Evolutionary conservation across 2,113 vertebrate species (phyloP).

Genomic region (Oreotrochilus melanogaster): DNA sequence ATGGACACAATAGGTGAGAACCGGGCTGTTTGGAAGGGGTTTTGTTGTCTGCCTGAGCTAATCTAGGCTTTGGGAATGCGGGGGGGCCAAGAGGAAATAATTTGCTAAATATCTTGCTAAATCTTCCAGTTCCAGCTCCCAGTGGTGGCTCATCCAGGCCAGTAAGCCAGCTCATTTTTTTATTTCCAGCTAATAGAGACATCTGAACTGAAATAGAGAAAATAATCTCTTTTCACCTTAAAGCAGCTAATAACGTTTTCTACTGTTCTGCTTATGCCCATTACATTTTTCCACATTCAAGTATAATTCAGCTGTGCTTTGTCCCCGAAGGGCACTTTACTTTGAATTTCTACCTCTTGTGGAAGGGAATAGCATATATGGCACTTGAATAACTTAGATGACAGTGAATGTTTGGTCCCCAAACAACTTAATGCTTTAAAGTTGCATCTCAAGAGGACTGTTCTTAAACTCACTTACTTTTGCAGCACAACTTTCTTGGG

Average conservation of each 20-base stretch:
- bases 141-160: neutral
- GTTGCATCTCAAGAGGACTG: neutral
- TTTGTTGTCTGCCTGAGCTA: neutral
- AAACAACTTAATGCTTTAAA: neutral
- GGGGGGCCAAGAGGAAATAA: neutral
- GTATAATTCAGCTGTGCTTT: neutral
- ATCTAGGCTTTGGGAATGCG: neutral
- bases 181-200: neutral
- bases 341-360: neutral
- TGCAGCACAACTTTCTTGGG: constrained; percentile 43
- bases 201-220: neutral
- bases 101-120: neutral
- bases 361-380: neutral
- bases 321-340: neutral
- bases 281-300: neutral
- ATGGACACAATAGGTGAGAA: constrained; percentile 43
- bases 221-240: neutral
- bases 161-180: neutral
- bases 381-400: neutral
- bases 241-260: neutral
- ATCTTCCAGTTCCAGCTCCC: neutral
- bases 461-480: constrained; percentile 69
- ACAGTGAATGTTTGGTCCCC: neutral
- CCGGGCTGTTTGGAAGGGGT: neutral
- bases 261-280: neutral